These are phyloP conservation scores for Polyergus mexicanus DNA, from an alignment of 1,140 invertebrate species.

Conservation along the genomic window DNA sequence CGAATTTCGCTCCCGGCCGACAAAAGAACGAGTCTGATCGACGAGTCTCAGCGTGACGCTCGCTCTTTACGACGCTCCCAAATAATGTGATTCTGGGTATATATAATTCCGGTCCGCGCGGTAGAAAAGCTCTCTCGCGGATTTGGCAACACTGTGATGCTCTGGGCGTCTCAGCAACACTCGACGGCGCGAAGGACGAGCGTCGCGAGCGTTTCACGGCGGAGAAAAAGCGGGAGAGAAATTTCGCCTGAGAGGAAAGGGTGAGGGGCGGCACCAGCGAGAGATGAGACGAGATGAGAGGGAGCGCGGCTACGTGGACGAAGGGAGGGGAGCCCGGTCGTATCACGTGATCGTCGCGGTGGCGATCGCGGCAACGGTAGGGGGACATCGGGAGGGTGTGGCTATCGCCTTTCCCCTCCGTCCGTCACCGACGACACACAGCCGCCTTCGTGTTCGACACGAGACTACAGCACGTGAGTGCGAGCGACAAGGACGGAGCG, in stretches of 20 bases:
- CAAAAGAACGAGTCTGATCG: slow-evolving; percentile 47
- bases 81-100: slow-evolving; percentile 65
- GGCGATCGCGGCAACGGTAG: slow-evolving; percentile 36
- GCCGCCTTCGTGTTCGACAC: slow-evolving; percentile 1
- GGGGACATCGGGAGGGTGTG: slow-evolving; percentile 67
- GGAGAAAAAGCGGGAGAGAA: slow-evolving; percentile 65
- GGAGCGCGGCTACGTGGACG: slow-evolving; percentile 52
- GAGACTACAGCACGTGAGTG: slow-evolving; percentile 6
- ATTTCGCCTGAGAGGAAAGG: slow-evolving; percentile 64
- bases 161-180: slow-evolving; percentile 74
- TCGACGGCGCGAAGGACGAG: slow-evolving; percentile 73
- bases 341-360: slow-evolving; percentile 52
- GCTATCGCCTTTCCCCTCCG: slow-evolving; percentile 47
- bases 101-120: slow-evolving; percentile 66
- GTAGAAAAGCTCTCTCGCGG: slow-evolving; percentile 71
- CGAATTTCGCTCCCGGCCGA: slow-evolving; percentile 43
- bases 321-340: slow-evolving; percentile 49
- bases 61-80: slow-evolving; percentile 59
- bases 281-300: slow-evolving; percentile 71
- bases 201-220: slow-evolving; percentile 57
- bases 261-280: slow-evolving; percentile 76
- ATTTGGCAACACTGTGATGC: slow-evolving; percentile 77
- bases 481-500: neutral
- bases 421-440: slow-evolving; percentile 62
- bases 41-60: slow-evolving; percentile 41